Evolutionary conservation across 37 sponge, comb jelly and placozoan species (phyloP).

Genomic region (Lycopodina hypogea): DNA sequence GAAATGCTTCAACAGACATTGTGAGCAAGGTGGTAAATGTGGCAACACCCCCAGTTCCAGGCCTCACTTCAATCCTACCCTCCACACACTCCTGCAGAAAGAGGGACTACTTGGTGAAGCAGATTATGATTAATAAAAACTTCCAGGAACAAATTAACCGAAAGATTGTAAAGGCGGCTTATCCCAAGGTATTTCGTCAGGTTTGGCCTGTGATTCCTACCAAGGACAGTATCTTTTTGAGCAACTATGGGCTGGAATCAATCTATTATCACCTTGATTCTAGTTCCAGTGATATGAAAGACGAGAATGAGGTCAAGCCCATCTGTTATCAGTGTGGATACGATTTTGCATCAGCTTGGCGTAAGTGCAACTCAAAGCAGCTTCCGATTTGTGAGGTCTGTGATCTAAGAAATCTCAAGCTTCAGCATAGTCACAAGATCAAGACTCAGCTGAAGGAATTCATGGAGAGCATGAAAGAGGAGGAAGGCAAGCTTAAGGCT

Average conservation of each 20-base stretch:
- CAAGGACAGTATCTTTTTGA: slow-evolving; percentile 52
- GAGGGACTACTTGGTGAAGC: slow-evolving; percentile 44
- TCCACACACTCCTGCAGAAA: slow-evolving; percentile 34
- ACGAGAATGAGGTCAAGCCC: slow-evolving; percentile 52
- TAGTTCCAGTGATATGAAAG: slow-evolving; percentile 2
- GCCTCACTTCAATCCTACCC: slow-evolving; percentile 11
- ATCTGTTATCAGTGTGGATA: slow-evolving; percentile 78
- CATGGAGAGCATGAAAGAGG: slow-evolving; percentile 38
- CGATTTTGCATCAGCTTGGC: slow-evolving; percentile 89
- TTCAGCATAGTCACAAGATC: slow-evolving; percentile 68
- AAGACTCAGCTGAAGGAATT: slow-evolving; percentile 67
- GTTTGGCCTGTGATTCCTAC: slow-evolving; percentile 88
- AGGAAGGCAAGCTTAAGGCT: slow-evolving; percentile 46
- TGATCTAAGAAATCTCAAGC: slow-evolving; percentile 75
- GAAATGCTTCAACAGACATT: neutral
- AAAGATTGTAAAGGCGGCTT: slow-evolving; percentile 52
- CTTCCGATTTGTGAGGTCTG: slow-evolving; percentile 77
- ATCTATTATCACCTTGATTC: slow-evolving; percentile 52
- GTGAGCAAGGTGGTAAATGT: neutral
- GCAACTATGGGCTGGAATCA: slow-evolving; percentile 77
- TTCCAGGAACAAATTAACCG: slow-evolving; percentile 65
- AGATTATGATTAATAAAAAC: slow-evolving; percentile 2
- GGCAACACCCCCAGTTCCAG: slow-evolving; percentile 16
- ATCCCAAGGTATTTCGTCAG: slow-evolving; percentile 79
- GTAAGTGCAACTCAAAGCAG: slow-evolving; percentile 73